Percentiles rank a stretch among this genome's conserved stretches.
phyloP scores from a whole-genome alignment of 2,888 invertebrate species.

The Strigamia crassipes region DNA sequence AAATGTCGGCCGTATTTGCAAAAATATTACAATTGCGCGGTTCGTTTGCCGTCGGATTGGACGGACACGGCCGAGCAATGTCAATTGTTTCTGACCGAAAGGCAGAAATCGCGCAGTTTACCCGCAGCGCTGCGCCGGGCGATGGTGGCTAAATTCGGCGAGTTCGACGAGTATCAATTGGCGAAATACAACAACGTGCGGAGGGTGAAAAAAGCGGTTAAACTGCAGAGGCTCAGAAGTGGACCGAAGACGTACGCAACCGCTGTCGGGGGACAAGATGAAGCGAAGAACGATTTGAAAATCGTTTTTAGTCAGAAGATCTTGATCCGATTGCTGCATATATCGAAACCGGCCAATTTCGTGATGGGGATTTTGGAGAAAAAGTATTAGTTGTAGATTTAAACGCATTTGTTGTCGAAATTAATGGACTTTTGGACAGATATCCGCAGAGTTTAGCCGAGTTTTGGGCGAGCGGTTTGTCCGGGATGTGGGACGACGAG shows the following conservation, averaged over 20 bases:
- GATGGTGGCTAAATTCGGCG: constrained; percentile 57
- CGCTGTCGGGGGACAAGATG: neutral
- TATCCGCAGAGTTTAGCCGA: constrained; percentile 59
- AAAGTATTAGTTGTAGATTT: too few relatives aligned
- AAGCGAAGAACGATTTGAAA: neutral
- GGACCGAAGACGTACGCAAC: neutral
- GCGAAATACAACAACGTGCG: constrained; percentile 45
- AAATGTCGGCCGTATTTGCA: constrained; percentile 58
- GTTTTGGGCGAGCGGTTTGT: constrained; percentile 58
- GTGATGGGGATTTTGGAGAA: constrained; percentile 62
- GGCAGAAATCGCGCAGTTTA: neutral
- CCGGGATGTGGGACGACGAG: constrained; percentile 59
- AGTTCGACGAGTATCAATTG: constrained; percentile 46
- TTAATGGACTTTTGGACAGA: too few relatives aligned
- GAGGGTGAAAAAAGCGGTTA: neutral
- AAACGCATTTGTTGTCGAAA: too few relatives aligned
- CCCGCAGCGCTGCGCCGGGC: constrained; percentile 54
- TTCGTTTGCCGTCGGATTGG: constrained; percentile 62
- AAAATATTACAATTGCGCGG: constrained; percentile 58
- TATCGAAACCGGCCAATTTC: constrained; percentile 59
- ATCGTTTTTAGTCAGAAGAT: constrained; percentile 59
- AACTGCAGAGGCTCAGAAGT: neutral
- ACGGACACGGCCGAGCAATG: constrained; percentile 61
- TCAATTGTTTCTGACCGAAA: constrained; percentile 54
- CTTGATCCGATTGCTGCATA: constrained; percentile 61